Conservation (phyloP, 1,140 invertebrate species). For the Drosophila chauvacae region DNA sequence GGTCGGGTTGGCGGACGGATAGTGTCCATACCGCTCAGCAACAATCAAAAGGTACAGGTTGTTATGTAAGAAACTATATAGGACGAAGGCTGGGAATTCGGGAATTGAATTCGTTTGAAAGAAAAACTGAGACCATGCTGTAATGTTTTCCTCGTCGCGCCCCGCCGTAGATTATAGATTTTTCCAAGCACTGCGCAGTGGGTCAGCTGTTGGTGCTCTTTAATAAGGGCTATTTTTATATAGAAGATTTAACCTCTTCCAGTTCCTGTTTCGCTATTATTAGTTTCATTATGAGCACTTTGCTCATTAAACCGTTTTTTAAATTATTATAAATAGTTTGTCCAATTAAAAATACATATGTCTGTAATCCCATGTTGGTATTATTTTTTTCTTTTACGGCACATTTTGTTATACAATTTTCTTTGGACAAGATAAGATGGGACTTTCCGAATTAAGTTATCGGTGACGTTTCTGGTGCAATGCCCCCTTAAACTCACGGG, state of each 20-base stretch:
- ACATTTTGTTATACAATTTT: slow-evolving; percentile 39
- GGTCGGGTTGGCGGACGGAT: slow-evolving; percentile 92
- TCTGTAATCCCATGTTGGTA: not conserved
- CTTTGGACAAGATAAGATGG: slow-evolving; percentile 37
- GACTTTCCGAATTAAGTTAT: slow-evolving; percentile 1
- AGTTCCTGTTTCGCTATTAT: slow-evolving; percentile 19
- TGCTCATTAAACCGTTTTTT: not conserved
- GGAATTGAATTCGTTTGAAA: not conserved
- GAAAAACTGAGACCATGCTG: slow-evolving; percentile 14
- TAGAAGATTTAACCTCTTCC: not conserved
- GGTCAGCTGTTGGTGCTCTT: slow-evolving; percentile 29
- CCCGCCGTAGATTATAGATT: slow-evolving; percentile 67
- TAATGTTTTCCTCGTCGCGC: slow-evolving; percentile 17
- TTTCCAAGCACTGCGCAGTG: slow-evolving; percentile 52
- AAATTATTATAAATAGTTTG: not conserved
- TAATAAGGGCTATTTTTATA: slow-evolving; percentile 26
- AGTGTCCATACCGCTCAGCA: slow-evolving; percentile 90
- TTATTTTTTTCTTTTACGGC: not conserved
- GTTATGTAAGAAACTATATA: slow-evolving; percentile 59
- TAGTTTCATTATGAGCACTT: not conserved
- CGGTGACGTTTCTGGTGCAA: slow-evolving; percentile 41
- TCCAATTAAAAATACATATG: rapidly evolving
- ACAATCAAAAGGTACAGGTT: slow-evolving; percentile 85
- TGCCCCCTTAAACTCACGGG: slow-evolving; percentile 24
- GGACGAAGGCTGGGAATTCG: not conserved